These are phyloP conservation scores for Meloidogyne hapla DNA, from an alignment of 1,140 invertebrate species.

Conservation along the genomic window DNA sequence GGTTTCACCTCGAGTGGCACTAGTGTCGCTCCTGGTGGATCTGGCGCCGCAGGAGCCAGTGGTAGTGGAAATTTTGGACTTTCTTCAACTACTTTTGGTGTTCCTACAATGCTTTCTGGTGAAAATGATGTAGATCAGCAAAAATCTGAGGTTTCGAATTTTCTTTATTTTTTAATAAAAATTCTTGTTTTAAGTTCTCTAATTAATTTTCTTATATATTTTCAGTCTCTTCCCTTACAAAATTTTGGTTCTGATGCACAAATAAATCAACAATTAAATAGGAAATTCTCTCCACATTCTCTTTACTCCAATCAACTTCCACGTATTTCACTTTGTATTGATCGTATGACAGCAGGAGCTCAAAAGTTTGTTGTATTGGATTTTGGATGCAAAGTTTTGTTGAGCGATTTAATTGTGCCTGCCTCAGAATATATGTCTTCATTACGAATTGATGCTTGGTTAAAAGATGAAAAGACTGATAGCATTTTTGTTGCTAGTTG, in stretches of 20 bases:
- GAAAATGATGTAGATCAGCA: too few species aligned
- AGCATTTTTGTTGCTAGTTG: constrained; percentile 13
- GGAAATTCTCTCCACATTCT: not conserved
- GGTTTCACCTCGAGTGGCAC: too few species aligned
- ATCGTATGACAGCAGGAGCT: constrained; percentile 25
- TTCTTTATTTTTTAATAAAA: too few species aligned
- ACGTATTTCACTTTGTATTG: not conserved
- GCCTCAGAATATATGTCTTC: constrained; percentile 63
- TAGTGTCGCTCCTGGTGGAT: too few species aligned
- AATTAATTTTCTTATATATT: too few species aligned
- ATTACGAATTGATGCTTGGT: constrained; percentile 32
- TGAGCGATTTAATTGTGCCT: constrained; percentile 85
- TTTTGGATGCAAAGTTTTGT: constrained; percentile 78
- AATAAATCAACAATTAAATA: not conserved
- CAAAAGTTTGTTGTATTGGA: constrained; percentile 73
- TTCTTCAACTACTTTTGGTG: too few species aligned
- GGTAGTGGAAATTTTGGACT: too few species aligned
- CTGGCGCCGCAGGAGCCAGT: too few species aligned
- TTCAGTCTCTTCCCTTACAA: too few species aligned
- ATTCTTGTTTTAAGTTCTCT: too few species aligned
- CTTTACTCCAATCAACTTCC: constrained; percentile 11
- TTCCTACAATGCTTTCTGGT: too few species aligned
- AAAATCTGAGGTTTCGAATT: too few species aligned
- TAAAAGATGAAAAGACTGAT: constrained; percentile 30
- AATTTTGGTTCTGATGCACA: not conserved